These are phyloP conservation scores for Synaphobranchus kaupii DNA, from an alignment of 2,797 vertebrate genomes.

Conservation along the genomic window DNA sequence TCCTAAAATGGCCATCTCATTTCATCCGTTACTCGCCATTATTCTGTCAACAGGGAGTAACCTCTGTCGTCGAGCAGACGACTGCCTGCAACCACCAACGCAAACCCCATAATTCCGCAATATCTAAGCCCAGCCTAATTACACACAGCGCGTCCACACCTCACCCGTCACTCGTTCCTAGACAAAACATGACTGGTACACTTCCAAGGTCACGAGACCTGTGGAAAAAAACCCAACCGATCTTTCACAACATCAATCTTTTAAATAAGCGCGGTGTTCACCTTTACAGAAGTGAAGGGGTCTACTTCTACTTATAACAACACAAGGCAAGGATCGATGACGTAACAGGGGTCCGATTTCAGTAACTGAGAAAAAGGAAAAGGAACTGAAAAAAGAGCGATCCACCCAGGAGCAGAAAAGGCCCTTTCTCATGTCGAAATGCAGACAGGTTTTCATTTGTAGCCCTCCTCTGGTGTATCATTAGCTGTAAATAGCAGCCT, in stretches of 20 bases:
- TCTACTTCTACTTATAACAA: background rate
- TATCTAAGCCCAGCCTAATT: background rate
- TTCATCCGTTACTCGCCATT: background rate
- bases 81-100: background rate
- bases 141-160: background rate
- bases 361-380: background rate
- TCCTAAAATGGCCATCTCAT: background rate
- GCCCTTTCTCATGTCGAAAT: background rate
- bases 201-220: background rate
- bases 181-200: background rate
- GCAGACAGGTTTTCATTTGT: background rate
- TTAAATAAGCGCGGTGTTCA: background rate
- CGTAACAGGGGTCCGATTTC: background rate
- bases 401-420: background rate
- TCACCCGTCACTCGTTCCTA: background rate
- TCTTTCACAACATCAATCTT: background rate
- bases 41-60: background rate
- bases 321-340: background rate
- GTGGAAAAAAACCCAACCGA: background rate
- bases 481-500: background rate
- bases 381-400: background rate
- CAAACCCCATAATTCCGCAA: slow-evolving; percentile 9
- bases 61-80: background rate
- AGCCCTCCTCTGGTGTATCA: background rate
- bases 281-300: background rate